Evolutionary conservation across 1,140 invertebrate genomes (phyloP), one percentile per base, ranked within the genome.

Genomic region (Saccostrea echinata): DNA sequence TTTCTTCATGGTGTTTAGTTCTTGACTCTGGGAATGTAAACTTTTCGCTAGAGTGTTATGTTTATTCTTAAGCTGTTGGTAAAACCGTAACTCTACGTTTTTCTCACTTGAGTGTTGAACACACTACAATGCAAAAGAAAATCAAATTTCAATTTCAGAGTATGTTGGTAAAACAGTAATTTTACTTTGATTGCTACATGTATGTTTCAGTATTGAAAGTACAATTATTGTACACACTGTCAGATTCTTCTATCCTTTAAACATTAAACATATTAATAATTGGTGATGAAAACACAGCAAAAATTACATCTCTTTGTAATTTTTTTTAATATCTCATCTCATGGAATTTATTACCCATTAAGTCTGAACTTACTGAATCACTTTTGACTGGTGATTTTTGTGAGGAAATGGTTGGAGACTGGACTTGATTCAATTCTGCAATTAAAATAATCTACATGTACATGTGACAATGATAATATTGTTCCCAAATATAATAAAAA

Each of bases 41-140:
- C 27, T 87, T 55, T 55, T 33, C 4, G 64, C 88, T 51, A 90
- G 61, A 51, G 82, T 24, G 18, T 84, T 71, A 18, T 90, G 90
- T 81, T 90, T 90, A 1, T 80, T 61, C 68, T 76, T 80, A 52
- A 90, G 83, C 81, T 90, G 90, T n/a, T 85, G 84, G 4, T 88
- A 87, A 55, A 90, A 86, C 21, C 86, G 83, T 35, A 84, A 85
- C 61, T 89, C 84, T 30, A 87, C 84, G 13, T 86, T 84, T 24
- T 86, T 30, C 68, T 88, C 86, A 51, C 43, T 82, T 27, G 80
- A 55, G 53, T 86, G 43, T 30, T 57, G 51, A 64, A 64, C 84
- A 84, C n/a, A 68, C 51, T 57, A 64, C 51, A 84, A 68, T 64
- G 84, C n/a, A 57, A 84, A 84, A 64, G 4, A 64, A 64, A 64